A percentile compares a stretch with the other conserved stretches of the same genome.
Evolutionary conservation across 2,888 invertebrate genomes (phyloP).

Genomic region (Netelia virgata): DNA sequence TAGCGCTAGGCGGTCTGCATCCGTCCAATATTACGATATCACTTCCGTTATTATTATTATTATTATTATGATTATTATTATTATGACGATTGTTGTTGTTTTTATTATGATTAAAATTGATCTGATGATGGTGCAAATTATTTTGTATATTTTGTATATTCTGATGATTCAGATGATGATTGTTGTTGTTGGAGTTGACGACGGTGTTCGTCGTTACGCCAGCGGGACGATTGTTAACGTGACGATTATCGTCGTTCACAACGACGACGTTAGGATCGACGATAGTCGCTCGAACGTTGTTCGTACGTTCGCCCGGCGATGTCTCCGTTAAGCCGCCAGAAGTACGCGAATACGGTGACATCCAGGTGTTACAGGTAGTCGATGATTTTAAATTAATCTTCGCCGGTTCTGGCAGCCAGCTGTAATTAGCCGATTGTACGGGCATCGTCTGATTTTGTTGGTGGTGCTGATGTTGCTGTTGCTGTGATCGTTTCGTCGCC

Average conservation of each 20-base stretch:
- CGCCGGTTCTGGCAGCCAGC: conserved; percentile 79
- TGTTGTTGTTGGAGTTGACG: neutral
- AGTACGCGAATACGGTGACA: conserved; percentile 79
- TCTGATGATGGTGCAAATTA: conserved; percentile 55
- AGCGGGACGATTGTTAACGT: conserved; percentile 49
- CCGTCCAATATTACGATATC: conserved; percentile 81
- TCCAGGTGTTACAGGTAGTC: conserved; percentile 80
- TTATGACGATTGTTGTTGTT: conserved; percentile 66
- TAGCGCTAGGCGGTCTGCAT: conserved; percentile 81
- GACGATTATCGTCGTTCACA: conserved; percentile 47
- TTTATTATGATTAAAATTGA: conserved; percentile 63
- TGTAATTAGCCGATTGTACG: conserved; percentile 65
- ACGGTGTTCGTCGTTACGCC: conserved; percentile 51
- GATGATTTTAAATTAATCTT: conserved; percentile 78
- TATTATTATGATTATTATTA: conserved; percentile 71
- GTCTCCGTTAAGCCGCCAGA: conserved; percentile 49
- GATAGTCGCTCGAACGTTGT: conserved; percentile 70
- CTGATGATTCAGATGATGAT: conserved; percentile 44
- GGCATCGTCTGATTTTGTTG: conserved; percentile 56
- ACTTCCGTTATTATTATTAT: conserved; percentile 77
- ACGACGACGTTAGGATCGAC: conserved; percentile 20
- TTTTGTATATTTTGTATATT: conserved; percentile 57
- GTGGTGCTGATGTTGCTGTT: conserved; percentile 18
- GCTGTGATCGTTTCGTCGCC: conserved; percentile 26
- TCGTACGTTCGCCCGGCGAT: conserved; percentile 57